Conservation (phyloP, 92 coral and sea anemone genomes). For the Montipora capitata region DNA sequence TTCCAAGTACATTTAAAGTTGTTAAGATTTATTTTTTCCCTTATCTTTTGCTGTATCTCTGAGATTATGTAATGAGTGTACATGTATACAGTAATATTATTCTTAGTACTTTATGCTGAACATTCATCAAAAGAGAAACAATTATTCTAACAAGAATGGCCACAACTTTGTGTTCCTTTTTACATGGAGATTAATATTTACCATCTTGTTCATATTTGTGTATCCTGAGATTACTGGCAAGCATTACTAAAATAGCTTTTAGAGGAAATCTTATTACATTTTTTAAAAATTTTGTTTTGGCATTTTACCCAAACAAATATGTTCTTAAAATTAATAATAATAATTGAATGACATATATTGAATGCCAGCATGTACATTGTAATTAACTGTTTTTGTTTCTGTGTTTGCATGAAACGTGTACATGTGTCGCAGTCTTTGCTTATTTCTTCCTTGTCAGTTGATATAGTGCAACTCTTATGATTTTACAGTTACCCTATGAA, state of each 20-base stretch:
- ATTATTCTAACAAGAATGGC: neutral
- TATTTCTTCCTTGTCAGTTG: neutral
- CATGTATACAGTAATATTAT: neutral
- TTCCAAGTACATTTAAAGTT: too few species aligned
- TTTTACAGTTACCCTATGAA: too few species aligned
- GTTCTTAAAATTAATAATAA: neutral
- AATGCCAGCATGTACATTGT: neutral
- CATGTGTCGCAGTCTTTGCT: too few species aligned
- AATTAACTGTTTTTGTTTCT: too few species aligned
- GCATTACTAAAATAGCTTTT: neutral
- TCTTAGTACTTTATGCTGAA: neutral
- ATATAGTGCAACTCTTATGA: too few species aligned
- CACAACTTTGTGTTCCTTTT: neutral
- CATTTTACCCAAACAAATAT: neutral
- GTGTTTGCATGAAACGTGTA: too few species aligned
- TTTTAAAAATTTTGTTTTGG: neutral
- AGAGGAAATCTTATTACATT: neutral
- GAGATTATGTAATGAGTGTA: neutral
- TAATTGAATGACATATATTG: neutral
- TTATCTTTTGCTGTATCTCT: neutral
- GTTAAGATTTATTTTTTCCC: neutral
- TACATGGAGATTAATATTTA: neutral
- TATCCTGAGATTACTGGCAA: neutral
- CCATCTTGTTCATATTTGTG: neutral
- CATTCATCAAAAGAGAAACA: neutral